phyloP scores from a whole-genome alignment of 35 echinoderm and acorn worm genomes.

The Apostichopus japonicus region DNA sequence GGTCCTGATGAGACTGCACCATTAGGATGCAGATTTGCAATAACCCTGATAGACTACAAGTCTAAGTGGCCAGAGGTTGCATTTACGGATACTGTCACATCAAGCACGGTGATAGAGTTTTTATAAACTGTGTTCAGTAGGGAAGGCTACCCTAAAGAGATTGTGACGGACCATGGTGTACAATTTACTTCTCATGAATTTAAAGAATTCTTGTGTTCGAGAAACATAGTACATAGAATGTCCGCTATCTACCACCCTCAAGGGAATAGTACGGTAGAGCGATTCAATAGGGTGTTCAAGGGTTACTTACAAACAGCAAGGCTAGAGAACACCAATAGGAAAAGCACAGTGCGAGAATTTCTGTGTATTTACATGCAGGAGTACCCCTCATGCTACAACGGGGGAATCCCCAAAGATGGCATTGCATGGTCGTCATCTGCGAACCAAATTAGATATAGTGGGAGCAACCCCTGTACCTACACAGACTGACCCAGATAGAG shows the following conservation, averaged over 20 bases:
- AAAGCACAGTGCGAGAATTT: too few species aligned
- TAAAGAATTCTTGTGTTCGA: background rate
- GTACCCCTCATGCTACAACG: too few species aligned
- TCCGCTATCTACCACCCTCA: conserved; percentile 29
- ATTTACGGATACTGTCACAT: background rate
- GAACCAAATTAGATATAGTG: too few species aligned
- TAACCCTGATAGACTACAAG: conserved; percentile 25
- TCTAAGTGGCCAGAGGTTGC: conserved; percentile 33
- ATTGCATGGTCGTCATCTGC: too few species aligned
- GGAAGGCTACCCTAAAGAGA: conserved; percentile 29
- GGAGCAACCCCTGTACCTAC: too few species aligned
- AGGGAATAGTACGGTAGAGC: conserved; percentile 14
- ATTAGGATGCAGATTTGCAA: background rate
- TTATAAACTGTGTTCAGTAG: background rate
- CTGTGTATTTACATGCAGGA: too few species aligned
- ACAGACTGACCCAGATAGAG: too few species aligned
- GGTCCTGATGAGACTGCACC: conserved; percentile 16
- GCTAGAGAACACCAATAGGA: too few species aligned
- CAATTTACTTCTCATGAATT: conserved; percentile 32
- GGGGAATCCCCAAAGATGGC: too few species aligned
- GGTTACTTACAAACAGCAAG: too few species aligned
- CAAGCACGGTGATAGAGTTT: background rate
- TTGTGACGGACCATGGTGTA: conserved; percentile 23
- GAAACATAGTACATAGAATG: too few species aligned
- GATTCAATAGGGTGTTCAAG: background rate